phyloP scores from a whole-genome alignment of 2,888 invertebrate species.

The Agrypnus murinus region DNA sequence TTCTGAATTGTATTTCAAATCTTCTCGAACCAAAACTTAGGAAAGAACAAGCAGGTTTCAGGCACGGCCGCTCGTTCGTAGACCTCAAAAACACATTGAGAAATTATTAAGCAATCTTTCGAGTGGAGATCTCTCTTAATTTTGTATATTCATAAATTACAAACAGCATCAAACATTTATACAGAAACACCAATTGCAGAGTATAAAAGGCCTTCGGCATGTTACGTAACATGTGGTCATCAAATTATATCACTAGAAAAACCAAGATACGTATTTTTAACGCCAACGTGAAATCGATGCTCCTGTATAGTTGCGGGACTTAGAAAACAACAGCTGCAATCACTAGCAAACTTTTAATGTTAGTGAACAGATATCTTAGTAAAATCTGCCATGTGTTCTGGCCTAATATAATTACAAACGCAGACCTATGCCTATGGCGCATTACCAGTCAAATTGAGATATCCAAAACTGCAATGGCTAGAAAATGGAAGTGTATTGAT shows the following conservation, averaged over 20 bases:
- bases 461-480: slow-evolving; percentile 10
- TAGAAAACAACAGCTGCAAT: slow-evolving; percentile 5
- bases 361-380: neutral
- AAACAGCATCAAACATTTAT: neutral
- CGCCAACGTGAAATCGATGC: slow-evolving; percentile 1
- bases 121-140: neutral
- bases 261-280: slow-evolving; percentile 1
- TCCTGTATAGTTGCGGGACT: slow-evolving; percentile 7
- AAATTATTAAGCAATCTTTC: neutral
- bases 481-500: no score
- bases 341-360: slow-evolving; percentile 4
- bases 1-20: no score
- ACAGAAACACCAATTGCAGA: slow-evolving; percentile 8
- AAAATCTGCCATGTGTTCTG: slow-evolving; percentile 6
- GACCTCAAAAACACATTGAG: neutral
- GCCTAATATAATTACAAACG: slow-evolving; percentile 7
- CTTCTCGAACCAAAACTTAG: neutral
- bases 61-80: no score
- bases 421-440: slow-evolving; percentile 13
- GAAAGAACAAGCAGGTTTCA: no score
- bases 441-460: slow-evolving; percentile 8
- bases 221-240: neutral
- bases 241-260: slow-evolving; percentile 13
- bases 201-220: neutral
- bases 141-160: neutral